phyloP scores from a whole-genome alignment of 92 coral and sea anemone genomes.

The Porites lobata region DNA sequence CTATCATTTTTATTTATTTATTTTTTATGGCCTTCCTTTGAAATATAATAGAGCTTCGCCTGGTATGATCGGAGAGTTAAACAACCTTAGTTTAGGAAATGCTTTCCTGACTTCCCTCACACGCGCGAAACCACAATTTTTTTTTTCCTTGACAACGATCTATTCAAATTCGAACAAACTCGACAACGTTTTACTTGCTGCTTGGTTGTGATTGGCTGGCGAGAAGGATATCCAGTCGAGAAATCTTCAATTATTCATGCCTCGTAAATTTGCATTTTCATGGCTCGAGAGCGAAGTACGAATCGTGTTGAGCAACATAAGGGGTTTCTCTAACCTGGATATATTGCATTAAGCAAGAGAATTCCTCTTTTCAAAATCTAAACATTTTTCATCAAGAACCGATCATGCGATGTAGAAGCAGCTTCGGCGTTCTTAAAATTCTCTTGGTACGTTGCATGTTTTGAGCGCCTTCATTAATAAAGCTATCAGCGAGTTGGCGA shows the following conservation, averaged over 20 bases:
- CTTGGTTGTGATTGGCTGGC: constrained; percentile 16
- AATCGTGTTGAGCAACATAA: background rate
- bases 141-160: constrained; percentile 26
- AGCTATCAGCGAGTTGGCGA: background rate
- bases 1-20: background rate
- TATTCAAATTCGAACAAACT: constrained; percentile 28
- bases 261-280: constrained; percentile 21
- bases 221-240: constrained; percentile 7
- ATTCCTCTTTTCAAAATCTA: background rate
- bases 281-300: constrained; percentile 25
- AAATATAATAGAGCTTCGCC: too few relatives aligned
- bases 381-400: background rate
- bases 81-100: background rate
- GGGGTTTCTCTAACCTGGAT: background rate
- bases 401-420: constrained; percentile 3
- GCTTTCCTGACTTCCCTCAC: background rate
- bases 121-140: background rate
- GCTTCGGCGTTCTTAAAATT: background rate
- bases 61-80: background rate
- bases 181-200: constrained; percentile 20
- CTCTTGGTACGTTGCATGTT: constrained; percentile 31
- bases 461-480: background rate
- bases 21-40: background rate
- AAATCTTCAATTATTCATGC: constrained; percentile 43
- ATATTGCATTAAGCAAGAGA: background rate